Evolutionary conservation across 2,797 vertebrate genomes (phyloP), one percentile per base, ranked within the genome.

Genomic region (Neosilurus mollespiculum): DNA sequence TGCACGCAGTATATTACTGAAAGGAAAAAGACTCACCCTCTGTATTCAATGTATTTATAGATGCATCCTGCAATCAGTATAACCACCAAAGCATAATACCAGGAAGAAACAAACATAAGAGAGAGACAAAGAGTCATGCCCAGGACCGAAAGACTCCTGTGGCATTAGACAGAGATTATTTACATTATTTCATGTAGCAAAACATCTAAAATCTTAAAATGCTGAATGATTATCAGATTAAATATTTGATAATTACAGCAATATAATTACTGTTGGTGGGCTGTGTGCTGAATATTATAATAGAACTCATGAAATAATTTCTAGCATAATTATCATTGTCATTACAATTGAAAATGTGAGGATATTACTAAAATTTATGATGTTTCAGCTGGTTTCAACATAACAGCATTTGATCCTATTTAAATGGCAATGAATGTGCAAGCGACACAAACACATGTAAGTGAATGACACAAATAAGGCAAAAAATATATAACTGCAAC

Each of bases 1-100:
- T 34, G 53, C 12, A 79, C 26, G 24, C 20, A 79, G 51, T 51
- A 34, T 18, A 76, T 22, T 56, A 53, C 53, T 18, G 6, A 49
- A 65, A 3, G 14, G 9, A 70, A 66, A 71, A 18, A 26, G 84
- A 91, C 97, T 96, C 89, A 99, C 98, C 98, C 98, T 89, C 95
- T 96, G 92, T 97, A 99, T 91, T 99, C 98, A 82, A 99, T 99
- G 93, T 99, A 99, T 92, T 99, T 99, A 90, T 99, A 99, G 92
- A 99, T 96, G 90, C 96, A 97, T 88, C 96, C 95, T 0, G 98
- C 96, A 59, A 99, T 95, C 82, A 97, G 87, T 91, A 98, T 96
- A 92, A 95, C 96, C 53, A 96, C 88, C 83, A 99, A 93, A 20
- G 97, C 97, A 0, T 98, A 98, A 90, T 96, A 96, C 98, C 97